Conservation (phyloP, 2,797 vertebrate species). For the Catostomus latipinnis region DNA sequence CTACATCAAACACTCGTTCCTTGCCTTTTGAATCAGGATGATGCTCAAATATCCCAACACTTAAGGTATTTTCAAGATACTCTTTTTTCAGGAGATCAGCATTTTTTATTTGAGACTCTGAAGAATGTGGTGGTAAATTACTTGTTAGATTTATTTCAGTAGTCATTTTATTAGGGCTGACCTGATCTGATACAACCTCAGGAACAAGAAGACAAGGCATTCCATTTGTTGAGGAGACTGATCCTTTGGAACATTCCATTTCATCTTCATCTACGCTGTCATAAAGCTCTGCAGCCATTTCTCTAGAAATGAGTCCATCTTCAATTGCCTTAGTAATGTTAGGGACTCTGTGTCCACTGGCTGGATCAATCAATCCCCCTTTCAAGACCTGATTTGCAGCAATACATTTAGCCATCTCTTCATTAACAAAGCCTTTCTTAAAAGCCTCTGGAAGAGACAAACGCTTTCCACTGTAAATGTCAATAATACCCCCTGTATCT, state of each 20-base stretch:
- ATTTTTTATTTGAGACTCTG: constrained; percentile 42
- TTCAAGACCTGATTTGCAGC: constrained; percentile 79
- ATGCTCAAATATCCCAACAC: constrained; percentile 24
- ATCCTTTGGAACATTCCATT: constrained; percentile 54
- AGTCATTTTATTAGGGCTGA: constrained; percentile 55
- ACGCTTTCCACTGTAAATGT: constrained; percentile 79
- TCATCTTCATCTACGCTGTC: constrained; percentile 58
- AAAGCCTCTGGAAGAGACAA: constrained; percentile 81
- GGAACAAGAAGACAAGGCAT: constrained; percentile 51
- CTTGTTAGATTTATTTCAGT: constrained; percentile 36
- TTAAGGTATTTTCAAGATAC: neutral
- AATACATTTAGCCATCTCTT: constrained; percentile 80
- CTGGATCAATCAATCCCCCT: constrained; percentile 81
- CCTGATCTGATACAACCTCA: constrained; percentile 51
- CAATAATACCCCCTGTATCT: constrained; percentile 84
- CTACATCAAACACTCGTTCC: constrained; percentile 33
- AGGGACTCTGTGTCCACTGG: constrained; percentile 72
- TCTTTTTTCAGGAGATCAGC: constrained; percentile 6
- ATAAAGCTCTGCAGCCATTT: constrained; percentile 74
- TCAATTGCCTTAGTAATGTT: constrained; percentile 77
- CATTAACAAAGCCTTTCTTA: constrained; percentile 77
- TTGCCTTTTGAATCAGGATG: constrained; percentile 13
- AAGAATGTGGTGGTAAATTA: constrained; percentile 37
- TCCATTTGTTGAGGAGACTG: constrained; percentile 59
- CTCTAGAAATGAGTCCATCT: constrained; percentile 74